Conservation (phyloP, 2,113 vertebrate species). For the Merops nubicus region DNA sequence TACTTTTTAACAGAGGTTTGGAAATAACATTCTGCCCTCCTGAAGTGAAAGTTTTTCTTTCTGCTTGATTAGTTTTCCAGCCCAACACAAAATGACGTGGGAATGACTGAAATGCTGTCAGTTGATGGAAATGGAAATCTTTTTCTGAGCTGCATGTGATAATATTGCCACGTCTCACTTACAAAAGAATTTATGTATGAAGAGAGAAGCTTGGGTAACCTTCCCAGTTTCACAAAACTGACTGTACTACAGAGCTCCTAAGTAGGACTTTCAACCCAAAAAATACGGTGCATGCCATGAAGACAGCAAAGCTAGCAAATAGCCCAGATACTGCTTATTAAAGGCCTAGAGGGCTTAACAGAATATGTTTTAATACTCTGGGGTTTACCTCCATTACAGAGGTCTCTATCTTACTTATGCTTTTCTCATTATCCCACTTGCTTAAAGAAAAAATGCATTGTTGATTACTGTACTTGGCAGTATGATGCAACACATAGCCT, state of each 20-base stretch:
- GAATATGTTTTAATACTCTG: background rate
- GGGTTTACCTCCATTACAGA: background rate
- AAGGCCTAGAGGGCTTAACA: background rate
- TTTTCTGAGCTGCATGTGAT: background rate
- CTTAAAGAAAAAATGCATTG: background rate
- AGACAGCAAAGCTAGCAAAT: background rate
- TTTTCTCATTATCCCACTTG: background rate
- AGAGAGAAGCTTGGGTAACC: background rate
- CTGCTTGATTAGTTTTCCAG: background rate
- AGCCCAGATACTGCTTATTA: background rate
- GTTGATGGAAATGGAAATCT: background rate
- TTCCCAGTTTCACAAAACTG: background rate
- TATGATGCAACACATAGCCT: fast-evolving
- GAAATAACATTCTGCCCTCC: background rate
- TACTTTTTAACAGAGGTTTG: background rate
- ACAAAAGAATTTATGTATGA: background rate
- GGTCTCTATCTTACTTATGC: background rate
- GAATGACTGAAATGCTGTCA: background rate
- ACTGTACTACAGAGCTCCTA: background rate
- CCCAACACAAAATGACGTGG: background rate
- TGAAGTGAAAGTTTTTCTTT: background rate
- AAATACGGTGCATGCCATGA: fast-evolving
- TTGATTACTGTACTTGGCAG: background rate
- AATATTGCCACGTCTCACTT: background rate
- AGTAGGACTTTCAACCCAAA: background rate